Evolutionary conservation across 2,113 vertebrate species (phyloP), one percentile per base, ranked within the genome.

Genomic region (Beaufortia kweichowensis): DNA sequence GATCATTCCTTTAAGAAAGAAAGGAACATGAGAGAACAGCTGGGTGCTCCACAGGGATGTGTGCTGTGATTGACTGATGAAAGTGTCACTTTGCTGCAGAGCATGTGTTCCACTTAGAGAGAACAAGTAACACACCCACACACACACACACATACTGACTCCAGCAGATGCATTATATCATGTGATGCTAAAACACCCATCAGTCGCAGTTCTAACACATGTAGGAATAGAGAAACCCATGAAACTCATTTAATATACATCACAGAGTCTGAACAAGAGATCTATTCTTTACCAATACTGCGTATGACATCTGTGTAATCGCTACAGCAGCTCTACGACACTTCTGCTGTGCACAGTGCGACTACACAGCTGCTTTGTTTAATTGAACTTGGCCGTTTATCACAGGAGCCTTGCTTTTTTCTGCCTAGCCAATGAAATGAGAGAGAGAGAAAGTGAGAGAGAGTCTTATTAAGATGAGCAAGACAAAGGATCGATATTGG

Each of bases 91-190:
- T 67, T 11, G 21, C 70, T 50, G 62, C 55, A 55, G 24, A 61
- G 56, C 61, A 79, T 62, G 65, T 77, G 56, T 56, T 79, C 62
- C 67, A 76, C 71, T 77, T 80, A 88, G 89, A 78, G 21, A 35
- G 60, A 63, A 80, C 56, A 84, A 33, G 33, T 17, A 14, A 35
- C 5, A 43, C 19, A 70, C 53, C 29, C 53, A 24, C 24, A 28
- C 63, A 77, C 50, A 46, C 64, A 59, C 48, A 69, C 53, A 77
- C 75, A 29, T 21, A 60, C 56, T 26, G 15, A 15, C 41, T 2
- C 11, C 8, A 19, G 35, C 69, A 66, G 60, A 62, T 73, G 69
- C 69, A 55, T 29, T 46, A 56, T 59, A 55, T 50, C 35, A 79
- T 35, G 53, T 31, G 64, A 41, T 29, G 33, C 31, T 71, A 56